Conservation (phyloP, 2,888 invertebrate genomes). For the Corbicula japonica region DNA sequence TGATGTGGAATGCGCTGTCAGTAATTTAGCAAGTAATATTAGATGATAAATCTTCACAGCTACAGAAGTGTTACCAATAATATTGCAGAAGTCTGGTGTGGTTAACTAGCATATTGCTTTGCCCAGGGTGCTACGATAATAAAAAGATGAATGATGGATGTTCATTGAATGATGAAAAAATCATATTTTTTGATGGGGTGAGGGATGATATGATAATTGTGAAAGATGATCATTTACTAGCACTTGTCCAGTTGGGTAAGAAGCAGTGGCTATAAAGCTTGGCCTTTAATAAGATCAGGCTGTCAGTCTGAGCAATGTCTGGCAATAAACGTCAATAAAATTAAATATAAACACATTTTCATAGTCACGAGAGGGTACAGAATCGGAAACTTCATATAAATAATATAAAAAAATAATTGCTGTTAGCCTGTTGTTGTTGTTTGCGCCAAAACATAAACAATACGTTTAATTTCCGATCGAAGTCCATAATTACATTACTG, state of each 20-base stretch:
- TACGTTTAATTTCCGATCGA: background rate
- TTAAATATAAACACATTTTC: background rate
- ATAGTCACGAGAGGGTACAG: background rate
- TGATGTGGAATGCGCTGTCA: too few species aligned
- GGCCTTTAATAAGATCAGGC: background rate
- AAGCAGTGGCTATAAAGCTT: background rate
- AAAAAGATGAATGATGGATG: too few species aligned
- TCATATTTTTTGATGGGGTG: too few species aligned
- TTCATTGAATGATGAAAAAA: too few species aligned
- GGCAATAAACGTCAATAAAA: background rate
- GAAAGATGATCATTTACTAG: too few species aligned
- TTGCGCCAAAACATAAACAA: constrained; percentile 25
- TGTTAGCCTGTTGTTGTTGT: constrained; percentile 4
- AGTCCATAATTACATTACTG: background rate
- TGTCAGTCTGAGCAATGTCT: background rate
- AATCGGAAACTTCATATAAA: background rate
- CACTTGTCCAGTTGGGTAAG: constrained; percentile 2
- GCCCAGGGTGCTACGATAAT: too few species aligned
- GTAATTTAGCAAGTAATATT: too few species aligned
- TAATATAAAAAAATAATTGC: background rate
- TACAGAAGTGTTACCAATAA: too few species aligned
- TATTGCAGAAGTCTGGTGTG: too few species aligned
- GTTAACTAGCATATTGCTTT: too few species aligned
- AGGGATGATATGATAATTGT: too few species aligned
- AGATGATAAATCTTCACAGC: too few species aligned